A percentile compares a stretch with the other conserved stretches of the same genome.
Evolutionary conservation across 2,888 invertebrate species (phyloP).

Genomic region (Hofmannophila pseudospretella): DNA sequence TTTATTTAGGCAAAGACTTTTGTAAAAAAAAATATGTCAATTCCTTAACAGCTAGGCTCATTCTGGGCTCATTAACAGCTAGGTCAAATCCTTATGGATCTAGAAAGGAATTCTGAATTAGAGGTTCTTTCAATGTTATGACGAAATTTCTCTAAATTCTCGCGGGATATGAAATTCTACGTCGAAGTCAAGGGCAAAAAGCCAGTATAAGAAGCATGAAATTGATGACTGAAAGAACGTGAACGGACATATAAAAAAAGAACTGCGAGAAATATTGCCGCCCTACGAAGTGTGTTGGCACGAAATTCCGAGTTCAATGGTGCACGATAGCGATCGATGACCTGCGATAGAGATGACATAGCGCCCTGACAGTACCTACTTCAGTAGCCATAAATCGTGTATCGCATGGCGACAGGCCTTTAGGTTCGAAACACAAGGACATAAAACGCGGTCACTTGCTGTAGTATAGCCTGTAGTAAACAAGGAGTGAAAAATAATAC

Average conservation of each 20-base stretch:
- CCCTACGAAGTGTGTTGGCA: conserved; percentile 1
- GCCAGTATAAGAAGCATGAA: neutral
- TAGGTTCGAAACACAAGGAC: neutral
- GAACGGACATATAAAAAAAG: neutral
- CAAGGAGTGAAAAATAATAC: too few species aligned
- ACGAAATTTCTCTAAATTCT: too few species aligned
- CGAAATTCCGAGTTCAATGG: conserved; percentile 19
- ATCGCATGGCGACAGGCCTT: conserved; percentile 1
- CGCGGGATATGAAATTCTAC: too few species aligned
- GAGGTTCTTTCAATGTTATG: too few species aligned
- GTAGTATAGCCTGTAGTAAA: too few species aligned
- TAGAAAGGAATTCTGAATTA: too few species aligned
- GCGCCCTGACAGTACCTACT: conserved; percentile 11
- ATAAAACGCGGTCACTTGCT: neutral
- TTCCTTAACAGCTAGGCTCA: too few species aligned
- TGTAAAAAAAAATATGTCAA: too few species aligned
- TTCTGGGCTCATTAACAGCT: too few species aligned
- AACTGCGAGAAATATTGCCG: neutral
- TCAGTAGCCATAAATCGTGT: conserved; percentile 11
- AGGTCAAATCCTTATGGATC: too few species aligned
- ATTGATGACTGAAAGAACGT: neutral
- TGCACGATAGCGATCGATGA: conserved; percentile 16
- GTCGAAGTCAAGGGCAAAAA: neutral
- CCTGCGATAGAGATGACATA: conserved; percentile 11
- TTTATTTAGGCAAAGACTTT: too few species aligned